phyloP scores from a whole-genome alignment of 2,888 invertebrate species.

The Aplocera efformata region DNA sequence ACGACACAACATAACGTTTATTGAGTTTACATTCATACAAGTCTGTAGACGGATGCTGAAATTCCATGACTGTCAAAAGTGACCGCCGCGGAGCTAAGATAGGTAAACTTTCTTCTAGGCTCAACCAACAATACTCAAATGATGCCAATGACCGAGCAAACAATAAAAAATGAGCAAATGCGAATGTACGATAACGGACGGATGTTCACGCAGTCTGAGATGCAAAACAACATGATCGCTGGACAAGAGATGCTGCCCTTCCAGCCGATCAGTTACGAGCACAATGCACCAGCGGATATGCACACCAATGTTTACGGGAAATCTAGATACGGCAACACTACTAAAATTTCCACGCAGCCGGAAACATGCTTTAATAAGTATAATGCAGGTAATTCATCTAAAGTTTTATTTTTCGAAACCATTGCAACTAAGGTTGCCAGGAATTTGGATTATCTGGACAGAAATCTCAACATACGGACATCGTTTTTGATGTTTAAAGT shows the following conservation, averaged over 20 bases:
- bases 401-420: neutral
- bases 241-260: slow-evolving; percentile 58
- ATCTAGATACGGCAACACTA: slow-evolving; percentile 49
- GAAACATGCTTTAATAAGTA: slow-evolving; percentile 61
- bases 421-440: no score
- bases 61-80: no score
- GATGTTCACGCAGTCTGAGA: slow-evolving; percentile 57
- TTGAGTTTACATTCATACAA: no score
- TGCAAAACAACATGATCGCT: slow-evolving; percentile 60
- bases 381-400: slow-evolving; percentile 45
- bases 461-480: no score
- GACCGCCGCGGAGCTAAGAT: no score
- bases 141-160: slow-evolving; percentile 58
- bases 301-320: slow-evolving; percentile 44
- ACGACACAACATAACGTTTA: no score
- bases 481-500: no score
- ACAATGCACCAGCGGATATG: slow-evolving; percentile 40
- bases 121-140: slow-evolving; percentile 68
- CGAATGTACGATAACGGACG: slow-evolving; percentile 62
- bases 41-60: no score
- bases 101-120: slow-evolving; percentile 44
- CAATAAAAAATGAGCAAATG: slow-evolving; percentile 65
- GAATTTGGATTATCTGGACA: neutral
- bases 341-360: slow-evolving; percentile 55
- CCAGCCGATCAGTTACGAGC: slow-evolving; percentile 51